A percentile compares a stretch with the other conserved stretches of the same genome.
phyloP scores from a whole-genome alignment of 2,113 vertebrate genomes.

The Lepus americanus region DNA sequence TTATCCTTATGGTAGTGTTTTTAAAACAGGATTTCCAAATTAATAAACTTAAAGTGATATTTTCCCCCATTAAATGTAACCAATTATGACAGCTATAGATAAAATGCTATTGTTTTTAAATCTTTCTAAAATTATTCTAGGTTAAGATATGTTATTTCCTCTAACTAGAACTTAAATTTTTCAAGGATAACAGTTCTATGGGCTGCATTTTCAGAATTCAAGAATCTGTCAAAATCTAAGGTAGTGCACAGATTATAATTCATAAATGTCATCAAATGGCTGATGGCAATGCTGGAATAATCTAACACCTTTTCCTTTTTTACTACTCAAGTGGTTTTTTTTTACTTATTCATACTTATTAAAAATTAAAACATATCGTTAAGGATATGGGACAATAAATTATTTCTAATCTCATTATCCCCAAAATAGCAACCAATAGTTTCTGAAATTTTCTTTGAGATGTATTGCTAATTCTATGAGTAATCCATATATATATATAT shows the following conservation, averaged over 20 bases:
- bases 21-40: background rate
- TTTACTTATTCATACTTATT: background rate
- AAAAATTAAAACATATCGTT: background rate
- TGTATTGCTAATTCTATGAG: background rate
- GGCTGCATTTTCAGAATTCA: background rate
- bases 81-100: background rate
- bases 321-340: background rate
- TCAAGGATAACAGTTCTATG: background rate
- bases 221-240: background rate
- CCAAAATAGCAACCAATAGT: background rate
- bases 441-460: slow-evolving; percentile 10
- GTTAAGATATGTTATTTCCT: background rate
- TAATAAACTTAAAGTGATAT: background rate
- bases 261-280: background rate
- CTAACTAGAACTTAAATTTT: slow-evolving; percentile 9
- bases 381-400: slow-evolving; percentile 7
- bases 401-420: background rate
- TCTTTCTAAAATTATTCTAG: background rate
- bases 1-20: background rate
- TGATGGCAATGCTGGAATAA: background rate
- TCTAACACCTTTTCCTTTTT: background rate
- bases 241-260: background rate
- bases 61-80: slow-evolving; percentile 5
- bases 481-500: background rate
- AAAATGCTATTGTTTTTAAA: background rate